Evolutionary conservation across 2,888 invertebrate genomes (phyloP).

Genomic region (Pyralis farinalis): DNA sequence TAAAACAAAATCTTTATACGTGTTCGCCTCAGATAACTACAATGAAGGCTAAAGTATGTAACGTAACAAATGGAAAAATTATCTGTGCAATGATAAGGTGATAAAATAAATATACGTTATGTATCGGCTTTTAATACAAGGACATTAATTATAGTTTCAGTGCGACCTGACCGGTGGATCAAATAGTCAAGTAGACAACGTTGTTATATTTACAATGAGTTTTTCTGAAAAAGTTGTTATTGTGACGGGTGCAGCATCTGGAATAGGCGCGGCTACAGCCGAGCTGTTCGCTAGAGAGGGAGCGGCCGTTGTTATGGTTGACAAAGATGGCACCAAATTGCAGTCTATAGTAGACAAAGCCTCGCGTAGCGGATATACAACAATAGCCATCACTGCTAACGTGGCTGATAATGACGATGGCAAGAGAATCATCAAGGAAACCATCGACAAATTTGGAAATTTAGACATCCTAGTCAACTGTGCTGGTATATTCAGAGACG

Average conservation of each 20-base stretch:
- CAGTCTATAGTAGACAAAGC: not conserved
- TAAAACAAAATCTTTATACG: no score
- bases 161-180: no score
- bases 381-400: constrained; percentile 28
- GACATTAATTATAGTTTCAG: no score
- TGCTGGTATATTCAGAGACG: constrained; percentile 24
- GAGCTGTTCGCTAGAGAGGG: constrained; percentile 6
- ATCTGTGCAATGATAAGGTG: no score
- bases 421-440: constrained; percentile 23
- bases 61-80: no score
- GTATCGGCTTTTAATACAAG: no score
- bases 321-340: not conserved
- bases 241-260: constrained; percentile 44
- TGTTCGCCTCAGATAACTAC: no score
- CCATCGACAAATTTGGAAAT: constrained; percentile 29
- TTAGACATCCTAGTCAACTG: constrained; percentile 36
- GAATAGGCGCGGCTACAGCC: constrained; percentile 45
- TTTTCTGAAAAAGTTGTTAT: constrained; percentile 33
- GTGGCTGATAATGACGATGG: constrained; percentile 27
- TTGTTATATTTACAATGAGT: no score
- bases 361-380: constrained; percentile 15
- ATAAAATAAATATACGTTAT: no score
- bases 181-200: no score
- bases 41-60: no score
- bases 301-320: not conserved